phyloP scores from a whole-genome alignment of 2,888 invertebrate genomes.

The Ariolimax columbianus region DNA sequence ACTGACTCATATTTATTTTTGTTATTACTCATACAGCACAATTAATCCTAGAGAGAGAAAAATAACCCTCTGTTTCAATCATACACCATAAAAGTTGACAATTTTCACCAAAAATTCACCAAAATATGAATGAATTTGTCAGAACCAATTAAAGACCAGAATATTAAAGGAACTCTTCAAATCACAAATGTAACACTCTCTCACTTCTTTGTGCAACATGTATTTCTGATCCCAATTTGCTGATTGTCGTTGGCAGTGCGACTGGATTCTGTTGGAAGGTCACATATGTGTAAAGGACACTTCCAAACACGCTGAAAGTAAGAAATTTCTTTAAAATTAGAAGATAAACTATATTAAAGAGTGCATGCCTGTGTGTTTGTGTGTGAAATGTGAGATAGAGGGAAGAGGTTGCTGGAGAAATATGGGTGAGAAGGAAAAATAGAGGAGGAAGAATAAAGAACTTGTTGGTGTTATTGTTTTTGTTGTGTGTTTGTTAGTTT shows the following conservation, averaged over 20 bases:
- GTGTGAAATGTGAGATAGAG: too few relatives aligned
- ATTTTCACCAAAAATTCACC: neutral
- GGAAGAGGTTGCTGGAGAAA: too few relatives aligned
- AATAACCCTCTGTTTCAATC: neutral
- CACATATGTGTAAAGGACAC: conserved; percentile 77
- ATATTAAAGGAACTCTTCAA: neutral
- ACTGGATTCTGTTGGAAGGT: conserved; percentile 56
- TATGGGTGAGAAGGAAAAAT: too few relatives aligned
- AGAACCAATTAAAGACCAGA: neutral
- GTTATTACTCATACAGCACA: too few relatives aligned
- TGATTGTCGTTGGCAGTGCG: conserved; percentile 4
- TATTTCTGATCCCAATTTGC: conserved; percentile 20
- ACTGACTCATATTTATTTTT: too few relatives aligned
- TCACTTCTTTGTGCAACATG: conserved; percentile 13
- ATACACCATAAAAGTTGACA: neutral
- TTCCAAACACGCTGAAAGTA: conserved; percentile 75
- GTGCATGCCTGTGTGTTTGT: too few relatives aligned
- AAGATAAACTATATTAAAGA: too few relatives aligned
- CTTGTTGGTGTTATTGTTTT: too few relatives aligned
- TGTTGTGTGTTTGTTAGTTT: too few relatives aligned
- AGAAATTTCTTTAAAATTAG: neutral
- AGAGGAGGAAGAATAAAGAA: too few relatives aligned
- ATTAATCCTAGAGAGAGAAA: neutral
- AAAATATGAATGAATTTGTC: neutral
- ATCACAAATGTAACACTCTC: conserved; percentile 29